phyloP scores from a whole-genome alignment of 2,888 invertebrate species.

The Bombyx huttoni region DNA sequence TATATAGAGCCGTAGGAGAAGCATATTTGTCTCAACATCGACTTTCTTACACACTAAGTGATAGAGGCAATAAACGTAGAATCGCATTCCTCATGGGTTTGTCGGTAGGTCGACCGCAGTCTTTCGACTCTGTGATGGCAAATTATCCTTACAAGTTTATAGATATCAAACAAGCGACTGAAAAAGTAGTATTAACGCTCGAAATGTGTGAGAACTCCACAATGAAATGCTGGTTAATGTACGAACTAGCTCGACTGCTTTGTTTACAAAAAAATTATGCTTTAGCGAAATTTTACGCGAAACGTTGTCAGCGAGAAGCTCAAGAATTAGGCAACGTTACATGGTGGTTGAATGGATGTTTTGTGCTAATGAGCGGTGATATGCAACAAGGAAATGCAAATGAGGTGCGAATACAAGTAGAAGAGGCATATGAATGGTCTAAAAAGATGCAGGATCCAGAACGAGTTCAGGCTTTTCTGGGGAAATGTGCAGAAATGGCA shows the following conservation, averaged over 20 bases:
- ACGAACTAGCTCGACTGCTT: slow-evolving; percentile 51
- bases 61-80: slow-evolving; percentile 54
- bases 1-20: slow-evolving; percentile 56
- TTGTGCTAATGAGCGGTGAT: slow-evolving; percentile 57
- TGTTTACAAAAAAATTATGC: slow-evolving; percentile 58
- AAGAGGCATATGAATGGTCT: slow-evolving; percentile 52
- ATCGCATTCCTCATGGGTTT: slow-evolving; percentile 62
- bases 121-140: slow-evolving; percentile 63
- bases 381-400: slow-evolving; percentile 64
- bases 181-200: slow-evolving; percentile 36
- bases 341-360: slow-evolving; percentile 62
- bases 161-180: slow-evolving; percentile 47
- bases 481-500: slow-evolving; percentile 51
- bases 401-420: slow-evolving; percentile 54
- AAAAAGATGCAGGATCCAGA: slow-evolving; percentile 53
- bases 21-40: slow-evolving; percentile 53
- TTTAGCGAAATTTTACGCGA: slow-evolving; percentile 56
- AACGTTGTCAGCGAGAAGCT: slow-evolving; percentile 56
- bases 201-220: slow-evolving; percentile 63
- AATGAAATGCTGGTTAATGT: slow-evolving; percentile 63
- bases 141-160: slow-evolving; percentile 57
- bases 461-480: slow-evolving; percentile 48
- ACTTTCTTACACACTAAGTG: slow-evolving; percentile 54
- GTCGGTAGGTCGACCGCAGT: slow-evolving; percentile 46
- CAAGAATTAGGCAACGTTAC: slow-evolving; percentile 40